Base-by-base conservation (phyloP, 2,888 invertebrate species). In the Eurytoma adleriae region DNA sequence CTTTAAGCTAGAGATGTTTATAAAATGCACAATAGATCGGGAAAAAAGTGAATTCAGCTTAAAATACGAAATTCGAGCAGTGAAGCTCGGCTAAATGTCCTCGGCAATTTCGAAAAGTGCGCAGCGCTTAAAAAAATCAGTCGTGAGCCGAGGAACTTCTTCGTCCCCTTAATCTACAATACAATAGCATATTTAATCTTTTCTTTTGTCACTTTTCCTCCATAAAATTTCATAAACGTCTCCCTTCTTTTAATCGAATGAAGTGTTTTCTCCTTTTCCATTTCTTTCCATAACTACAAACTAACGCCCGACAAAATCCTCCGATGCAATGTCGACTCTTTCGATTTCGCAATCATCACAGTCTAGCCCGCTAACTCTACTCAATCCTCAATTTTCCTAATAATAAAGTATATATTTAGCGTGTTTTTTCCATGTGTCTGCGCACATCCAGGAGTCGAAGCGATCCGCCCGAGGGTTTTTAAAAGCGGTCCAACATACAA, bases 281-380 rank as follows among this genome's bases (percentile, higher is more conserved):
- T 67, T 67, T 78, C 40, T 40, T 40, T 40, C 40, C 40, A 54
- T 50, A 73, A 54, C 78, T 82, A 76, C 62, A 78, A 83, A 82
- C 82, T 82, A 82, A 73, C 78, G 64, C 56, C 56, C 73, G 80
- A 78, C 76, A 76, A 78, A 72, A 70, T 68, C 57, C 78, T 78
- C 75, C 82, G 75, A 78, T 74, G 76, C 77, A 69, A 68, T 77
- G 69, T 79, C 78, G 73, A 76, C 66, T 79, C 76, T 67, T 68
- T 77, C 40, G 61, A 54, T n/a, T 48, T 64, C 20, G 18, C 66
- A 72, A 83, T 83, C 78, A 83, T 83, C 84, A 79, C 82, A 80
- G 80, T 80, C 75, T 81, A 83, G 84, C 79, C 80, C 79, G 81
- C 84, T 83, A 83, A 84, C 78, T 79, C 79, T 73, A 82, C 74